Conservation (phyloP, 2,888 invertebrate species). For the Lydus trimaculatus region DNA sequence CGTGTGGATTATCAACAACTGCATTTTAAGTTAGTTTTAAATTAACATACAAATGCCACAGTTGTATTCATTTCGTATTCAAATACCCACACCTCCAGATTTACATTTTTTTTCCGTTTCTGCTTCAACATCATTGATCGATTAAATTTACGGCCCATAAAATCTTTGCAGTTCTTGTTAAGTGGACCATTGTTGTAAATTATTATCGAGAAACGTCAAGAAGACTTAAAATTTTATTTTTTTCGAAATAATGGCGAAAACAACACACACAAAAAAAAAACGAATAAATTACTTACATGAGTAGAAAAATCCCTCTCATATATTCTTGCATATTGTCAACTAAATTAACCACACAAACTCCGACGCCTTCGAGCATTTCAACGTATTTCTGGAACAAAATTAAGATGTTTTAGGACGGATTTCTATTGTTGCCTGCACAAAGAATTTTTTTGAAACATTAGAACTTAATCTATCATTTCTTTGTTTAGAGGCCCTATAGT, state of each 20-base stretch:
- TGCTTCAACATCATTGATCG: background rate
- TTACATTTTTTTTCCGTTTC: background rate
- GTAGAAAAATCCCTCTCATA: slow-evolving; percentile 68
- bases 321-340: slow-evolving; percentile 73
- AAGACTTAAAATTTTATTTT: background rate
- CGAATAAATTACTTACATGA: slow-evolving; percentile 64
- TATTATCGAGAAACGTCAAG: background rate
- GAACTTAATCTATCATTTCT: too few species aligned
- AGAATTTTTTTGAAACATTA: too few species aligned
- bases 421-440: background rate
- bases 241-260: background rate
- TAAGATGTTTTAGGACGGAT: background rate
- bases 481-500: too few species aligned
- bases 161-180: background rate
- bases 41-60: background rate
- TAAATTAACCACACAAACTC: slow-evolving; percentile 70
- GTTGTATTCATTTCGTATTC: background rate
- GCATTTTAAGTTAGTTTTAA: background rate
- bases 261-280: background rate
- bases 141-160: background rate
- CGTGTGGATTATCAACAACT: background rate
- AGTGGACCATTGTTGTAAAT: background rate
- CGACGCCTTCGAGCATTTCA: slow-evolving; percentile 64
- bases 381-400: slow-evolving; percentile 61
- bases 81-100: background rate